Percentiles rank a stretch among this genome's conserved stretches.
These are phyloP conservation scores for Anoplophora glabripennis DNA, from an alignment of 1,140 invertebrate genomes.

Conservation along the genomic window DNA sequence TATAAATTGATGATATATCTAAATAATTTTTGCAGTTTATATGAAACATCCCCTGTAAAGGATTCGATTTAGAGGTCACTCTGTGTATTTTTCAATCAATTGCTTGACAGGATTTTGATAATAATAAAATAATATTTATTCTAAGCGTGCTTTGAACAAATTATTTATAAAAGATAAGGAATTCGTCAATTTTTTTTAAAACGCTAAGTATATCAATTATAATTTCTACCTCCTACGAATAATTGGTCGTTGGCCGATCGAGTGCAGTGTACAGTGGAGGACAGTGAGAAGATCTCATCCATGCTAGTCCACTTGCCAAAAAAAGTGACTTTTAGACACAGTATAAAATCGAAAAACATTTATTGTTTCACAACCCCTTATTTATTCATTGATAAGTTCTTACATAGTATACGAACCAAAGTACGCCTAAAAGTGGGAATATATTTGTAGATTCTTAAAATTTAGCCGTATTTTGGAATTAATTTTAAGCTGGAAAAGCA, in stretches of 20 bases:
- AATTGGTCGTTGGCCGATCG: neutral
- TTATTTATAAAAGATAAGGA: neutral
- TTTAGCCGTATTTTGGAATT: neutral
- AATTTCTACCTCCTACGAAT: neutral
- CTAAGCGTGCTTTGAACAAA: neutral
- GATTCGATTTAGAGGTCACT: no score
- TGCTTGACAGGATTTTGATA: no score
- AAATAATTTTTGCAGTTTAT: no score
- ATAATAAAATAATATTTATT: no score
- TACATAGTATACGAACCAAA: slow-evolving; percentile 10
- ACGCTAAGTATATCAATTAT: neutral
- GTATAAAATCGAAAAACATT: neutral
- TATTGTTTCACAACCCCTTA: neutral
- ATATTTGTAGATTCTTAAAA: neutral
- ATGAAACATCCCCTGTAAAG: no score
- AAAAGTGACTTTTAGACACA: slow-evolving; percentile 12
- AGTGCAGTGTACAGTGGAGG: slow-evolving; percentile 18
- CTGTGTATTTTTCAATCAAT: no score
- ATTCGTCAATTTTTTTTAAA: neutral
- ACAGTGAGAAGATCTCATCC: slow-evolving; percentile 28
- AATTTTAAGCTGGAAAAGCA: neutral
- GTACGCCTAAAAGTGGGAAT: neutral
- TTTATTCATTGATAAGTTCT: slow-evolving; percentile 1
- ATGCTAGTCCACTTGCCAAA: slow-evolving; percentile 35
- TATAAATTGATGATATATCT: no score